Evolutionary conservation across 2,888 invertebrate species (phyloP).

Genomic region (Melangyna quadrimaculata): DNA sequence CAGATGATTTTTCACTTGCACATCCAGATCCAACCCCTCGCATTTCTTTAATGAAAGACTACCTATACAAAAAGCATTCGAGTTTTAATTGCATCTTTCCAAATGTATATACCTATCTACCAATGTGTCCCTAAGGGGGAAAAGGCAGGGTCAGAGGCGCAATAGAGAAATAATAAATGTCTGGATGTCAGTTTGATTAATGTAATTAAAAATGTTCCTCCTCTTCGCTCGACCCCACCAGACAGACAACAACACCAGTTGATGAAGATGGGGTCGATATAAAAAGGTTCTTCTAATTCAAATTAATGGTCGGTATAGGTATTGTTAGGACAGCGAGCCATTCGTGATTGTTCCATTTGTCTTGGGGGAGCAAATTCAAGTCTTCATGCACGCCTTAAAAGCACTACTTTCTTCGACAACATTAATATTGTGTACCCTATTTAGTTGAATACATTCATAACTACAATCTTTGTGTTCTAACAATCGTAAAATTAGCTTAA

Average conservation of each 20-base stretch:
- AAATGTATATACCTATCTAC: not conserved
- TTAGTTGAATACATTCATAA: no score
- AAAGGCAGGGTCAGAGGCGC: not conserved
- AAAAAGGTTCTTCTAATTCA: conserved; percentile 27
- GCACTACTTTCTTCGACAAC: not conserved
- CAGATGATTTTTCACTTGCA: conserved; percentile 48
- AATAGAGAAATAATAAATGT: conserved; percentile 45
- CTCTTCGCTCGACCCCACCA: not conserved
- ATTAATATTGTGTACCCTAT: not conserved
- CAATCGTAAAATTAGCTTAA: not conserved
- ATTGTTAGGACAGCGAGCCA: conserved; percentile 13
- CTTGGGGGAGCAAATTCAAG: not conserved
- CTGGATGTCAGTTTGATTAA: conserved; percentile 62
- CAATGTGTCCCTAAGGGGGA: not conserved
- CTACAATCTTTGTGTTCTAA: not conserved
- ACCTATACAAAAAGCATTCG: conserved; percentile 7
- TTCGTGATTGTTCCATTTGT: conserved; percentile 36
- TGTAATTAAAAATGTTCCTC: conserved; percentile 52
- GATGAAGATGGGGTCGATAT: not conserved
- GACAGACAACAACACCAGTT: not conserved
- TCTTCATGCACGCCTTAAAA: not conserved
- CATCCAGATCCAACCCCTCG: not conserved
- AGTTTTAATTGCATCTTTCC: conserved; percentile 37
- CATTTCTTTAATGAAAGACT: not conserved
- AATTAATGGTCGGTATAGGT: conserved; percentile 7